Percentiles rank a stretch among this genome's conserved stretches.
phyloP scores from a whole-genome alignment of 2,888 invertebrate species.

The Agrotis exclamationis region DNA sequence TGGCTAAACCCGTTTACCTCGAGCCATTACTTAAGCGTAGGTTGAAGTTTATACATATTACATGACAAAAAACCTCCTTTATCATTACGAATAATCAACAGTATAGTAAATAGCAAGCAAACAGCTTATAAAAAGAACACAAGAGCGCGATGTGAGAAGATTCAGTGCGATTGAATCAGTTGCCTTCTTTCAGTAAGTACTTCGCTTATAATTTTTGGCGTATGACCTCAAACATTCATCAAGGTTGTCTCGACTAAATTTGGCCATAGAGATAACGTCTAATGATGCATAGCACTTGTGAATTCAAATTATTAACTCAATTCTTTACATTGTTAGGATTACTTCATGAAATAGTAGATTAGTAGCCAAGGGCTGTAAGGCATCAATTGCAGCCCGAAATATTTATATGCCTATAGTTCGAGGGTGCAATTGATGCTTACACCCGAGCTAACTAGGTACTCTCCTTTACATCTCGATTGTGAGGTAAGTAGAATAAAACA shows the following conservation, averaged over 20 bases:
- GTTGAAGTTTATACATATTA: slow-evolving; percentile 7
- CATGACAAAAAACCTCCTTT: slow-evolving; percentile 18
- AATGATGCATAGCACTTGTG: slow-evolving; percentile 35
- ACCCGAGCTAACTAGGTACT: too few species aligned
- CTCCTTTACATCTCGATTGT: too few species aligned
- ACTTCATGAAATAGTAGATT: too few species aligned
- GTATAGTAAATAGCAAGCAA: slow-evolving; percentile 16
- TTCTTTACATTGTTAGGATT: not conserved
- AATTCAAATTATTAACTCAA: slow-evolving; percentile 24
- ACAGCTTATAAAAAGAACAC: slow-evolving; percentile 10
- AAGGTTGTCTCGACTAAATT: slow-evolving; percentile 64
- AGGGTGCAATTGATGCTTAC: too few species aligned
- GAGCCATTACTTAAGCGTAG: slow-evolving; percentile 5
- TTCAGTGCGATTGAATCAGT: slow-evolving; percentile 33
- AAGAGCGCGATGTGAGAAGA: slow-evolving; percentile 29
- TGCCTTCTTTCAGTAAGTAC: slow-evolving; percentile 36
- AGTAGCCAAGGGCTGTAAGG: too few species aligned
- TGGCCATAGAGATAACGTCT: slow-evolving; percentile 47
- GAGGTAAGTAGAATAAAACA: too few species aligned
- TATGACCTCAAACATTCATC: slow-evolving; percentile 50
- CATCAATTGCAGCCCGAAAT: too few species aligned
- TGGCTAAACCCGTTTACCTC: slow-evolving; percentile 40
- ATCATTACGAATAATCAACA: slow-evolving; percentile 10
- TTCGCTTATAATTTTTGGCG: slow-evolving; percentile 54
- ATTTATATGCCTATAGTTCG: too few species aligned